Percentiles rank a stretch among this genome's conserved stretches.
phyloP scores from a whole-genome alignment of 2,888 invertebrate genomes.

The Chironomus riparius region DNA sequence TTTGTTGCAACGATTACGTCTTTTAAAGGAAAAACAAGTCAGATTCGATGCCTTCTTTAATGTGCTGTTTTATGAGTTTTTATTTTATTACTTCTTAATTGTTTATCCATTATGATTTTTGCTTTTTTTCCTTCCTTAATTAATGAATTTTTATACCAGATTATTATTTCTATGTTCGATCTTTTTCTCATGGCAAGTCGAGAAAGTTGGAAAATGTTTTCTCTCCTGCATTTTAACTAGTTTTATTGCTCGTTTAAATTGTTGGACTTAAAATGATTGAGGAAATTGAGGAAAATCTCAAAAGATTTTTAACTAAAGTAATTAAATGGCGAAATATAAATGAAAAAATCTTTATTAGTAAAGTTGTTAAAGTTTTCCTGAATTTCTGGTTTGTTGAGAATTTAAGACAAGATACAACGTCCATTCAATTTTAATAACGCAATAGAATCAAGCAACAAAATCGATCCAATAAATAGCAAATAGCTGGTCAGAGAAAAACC shows the following conservation, averaged over 20 bases:
- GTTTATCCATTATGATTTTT: neutral
- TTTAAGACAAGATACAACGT: too few species aligned
- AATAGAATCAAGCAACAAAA: too few species aligned
- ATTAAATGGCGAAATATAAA: too few species aligned
- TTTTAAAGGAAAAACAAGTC: conserved; percentile 79
- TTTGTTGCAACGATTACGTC: conserved; percentile 62
- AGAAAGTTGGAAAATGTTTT: neutral
- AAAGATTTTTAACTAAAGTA: too few species aligned
- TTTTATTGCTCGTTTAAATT: neutral
- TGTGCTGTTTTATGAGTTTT: neutral
- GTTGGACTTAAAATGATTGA: neutral
- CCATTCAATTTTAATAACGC: too few species aligned
- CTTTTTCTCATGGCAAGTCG: neutral
- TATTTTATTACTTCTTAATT: neutral
- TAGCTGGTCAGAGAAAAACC: too few species aligned
- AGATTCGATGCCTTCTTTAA: conserved; percentile 30
- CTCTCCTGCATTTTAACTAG: neutral
- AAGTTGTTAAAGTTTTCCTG: too few species aligned
- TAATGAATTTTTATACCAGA: too few species aligned
- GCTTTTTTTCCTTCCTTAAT: neutral
- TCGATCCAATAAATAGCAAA: too few species aligned
- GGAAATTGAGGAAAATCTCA: too few species aligned
- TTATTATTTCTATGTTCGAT: neutral
- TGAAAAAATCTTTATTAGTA: too few species aligned
- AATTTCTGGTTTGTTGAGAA: too few species aligned